Percentiles rank a stretch among this genome's conserved stretches.
phyloP scores from a whole-genome alignment of 2,888 invertebrate species.

The Cerastis rubricosa region DNA sequence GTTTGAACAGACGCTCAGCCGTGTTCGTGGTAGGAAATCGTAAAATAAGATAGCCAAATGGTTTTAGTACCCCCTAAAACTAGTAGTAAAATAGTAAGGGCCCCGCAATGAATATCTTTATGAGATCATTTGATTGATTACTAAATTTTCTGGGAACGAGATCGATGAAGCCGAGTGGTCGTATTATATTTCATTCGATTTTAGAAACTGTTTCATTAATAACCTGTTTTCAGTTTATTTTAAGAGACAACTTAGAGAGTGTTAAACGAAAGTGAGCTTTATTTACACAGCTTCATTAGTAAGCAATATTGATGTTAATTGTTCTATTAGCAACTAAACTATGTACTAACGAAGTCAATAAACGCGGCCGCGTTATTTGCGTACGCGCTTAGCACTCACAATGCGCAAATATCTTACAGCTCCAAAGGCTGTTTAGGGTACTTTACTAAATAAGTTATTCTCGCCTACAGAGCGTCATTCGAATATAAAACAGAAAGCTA shows the following conservation, averaged over 20 bases:
- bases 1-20: conserved; percentile 75
- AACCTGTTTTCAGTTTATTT: conserved; percentile 5
- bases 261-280: conserved; percentile 3
- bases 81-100: conserved; percentile 85
- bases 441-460: conserved; percentile 51
- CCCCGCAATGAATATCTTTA: conserved; percentile 85
- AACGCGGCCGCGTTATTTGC: conserved; percentile 54
- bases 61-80: conserved; percentile 86
- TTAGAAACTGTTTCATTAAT: conserved; percentile 18
- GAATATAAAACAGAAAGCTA: conserved; percentile 58
- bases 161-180: conserved; percentile 53
- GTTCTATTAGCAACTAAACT: conserved; percentile 60
- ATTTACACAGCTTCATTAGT: conserved; percentile 52
- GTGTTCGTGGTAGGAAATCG: conserved; percentile 78
- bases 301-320: conserved; percentile 61
- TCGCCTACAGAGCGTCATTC: conserved; percentile 42
- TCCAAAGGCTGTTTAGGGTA: conserved; percentile 28
- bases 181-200: conserved; percentile 29
- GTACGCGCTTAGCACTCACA: conserved; percentile 57
- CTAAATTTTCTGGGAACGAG: conserved; percentile 75
- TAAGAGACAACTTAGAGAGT: conserved; percentile 9
- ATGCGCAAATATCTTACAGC: conserved; percentile 40
- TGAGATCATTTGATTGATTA: conserved; percentile 86
- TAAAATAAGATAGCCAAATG: conserved; percentile 87
- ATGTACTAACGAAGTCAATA: conserved; percentile 59